Evolutionary conservation across 2,888 invertebrate species (phyloP).

Genomic region (Choreutis nemorana): DNA sequence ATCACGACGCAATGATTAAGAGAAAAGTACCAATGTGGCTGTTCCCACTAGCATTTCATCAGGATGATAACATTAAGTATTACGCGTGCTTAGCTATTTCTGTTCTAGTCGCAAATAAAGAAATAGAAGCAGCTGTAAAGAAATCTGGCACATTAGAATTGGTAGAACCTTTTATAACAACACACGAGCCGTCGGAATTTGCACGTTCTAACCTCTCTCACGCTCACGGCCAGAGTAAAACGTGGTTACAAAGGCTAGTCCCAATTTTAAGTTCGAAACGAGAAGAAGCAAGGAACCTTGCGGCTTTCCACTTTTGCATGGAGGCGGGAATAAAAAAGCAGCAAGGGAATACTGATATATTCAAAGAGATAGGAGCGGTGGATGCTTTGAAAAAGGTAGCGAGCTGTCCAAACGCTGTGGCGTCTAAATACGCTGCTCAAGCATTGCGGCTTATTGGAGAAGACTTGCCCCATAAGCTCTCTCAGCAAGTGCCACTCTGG

Average conservation of each 20-base stretch:
- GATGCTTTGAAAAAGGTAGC: constrained; percentile 96
- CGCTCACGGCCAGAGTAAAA: constrained; percentile 95
- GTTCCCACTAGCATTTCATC: constrained; percentile 95
- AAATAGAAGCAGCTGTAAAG: constrained; percentile 95
- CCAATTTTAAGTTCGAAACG: constrained; percentile 94
- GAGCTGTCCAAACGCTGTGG: constrained; percentile 96
- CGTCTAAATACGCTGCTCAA: constrained; percentile 96
- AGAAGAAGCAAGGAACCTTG: constrained; percentile 95
- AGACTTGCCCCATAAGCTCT: constrained; percentile 95
- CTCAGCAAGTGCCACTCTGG: constrained; percentile 98
- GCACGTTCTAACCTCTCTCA: constrained; percentile 91
- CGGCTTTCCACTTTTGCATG: constrained; percentile 99
- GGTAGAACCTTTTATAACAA: constrained; percentile 95
- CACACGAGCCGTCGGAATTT: constrained; percentile 95
- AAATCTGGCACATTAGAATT: constrained; percentile 96
- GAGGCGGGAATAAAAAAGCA: constrained; percentile 97
- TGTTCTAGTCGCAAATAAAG: constrained; percentile 95
- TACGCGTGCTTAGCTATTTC: constrained; percentile 98
- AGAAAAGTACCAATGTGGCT: constrained; percentile 95
- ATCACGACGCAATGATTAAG: constrained; percentile 97
- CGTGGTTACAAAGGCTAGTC: constrained; percentile 92
- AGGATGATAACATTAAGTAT: constrained; percentile 97
- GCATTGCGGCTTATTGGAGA: constrained; percentile 93
- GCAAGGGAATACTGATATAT: constrained; percentile 90
- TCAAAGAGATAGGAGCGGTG: constrained; percentile 93